Evolutionary conservation across 2,797 vertebrate species (phyloP).

Genomic region (Peromyscus melanophrys): DNA sequence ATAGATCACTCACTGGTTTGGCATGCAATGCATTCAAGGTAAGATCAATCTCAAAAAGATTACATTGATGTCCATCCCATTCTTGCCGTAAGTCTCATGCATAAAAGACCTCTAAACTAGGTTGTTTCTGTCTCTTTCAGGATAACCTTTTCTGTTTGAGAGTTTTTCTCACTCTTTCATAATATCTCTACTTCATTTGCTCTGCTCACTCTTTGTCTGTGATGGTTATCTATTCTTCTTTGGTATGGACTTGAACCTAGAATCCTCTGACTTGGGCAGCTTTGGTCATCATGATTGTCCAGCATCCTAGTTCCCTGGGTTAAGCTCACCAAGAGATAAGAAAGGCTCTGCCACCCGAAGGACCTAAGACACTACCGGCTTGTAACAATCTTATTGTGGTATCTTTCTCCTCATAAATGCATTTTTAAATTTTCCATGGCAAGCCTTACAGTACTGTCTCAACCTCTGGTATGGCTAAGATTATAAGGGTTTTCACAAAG

Average conservation of each 20-base stretch:
- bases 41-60: neutral
- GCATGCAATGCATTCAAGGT: neutral
- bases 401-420: slow-evolving; percentile 45
- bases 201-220: neutral
- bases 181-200: neutral
- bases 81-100: neutral
- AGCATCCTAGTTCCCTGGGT: neutral
- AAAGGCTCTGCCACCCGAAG: neutral
- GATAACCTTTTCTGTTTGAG: neutral
- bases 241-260: neutral
- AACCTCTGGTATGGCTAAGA: neutral
- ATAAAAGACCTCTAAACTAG: neutral
- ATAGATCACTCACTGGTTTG: neutral
- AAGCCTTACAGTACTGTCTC: neutral
- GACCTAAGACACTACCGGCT: neutral
- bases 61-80: neutral
- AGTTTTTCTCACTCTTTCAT: neutral
- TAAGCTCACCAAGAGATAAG: neutral
- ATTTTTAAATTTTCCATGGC: slow-evolving; percentile 71
- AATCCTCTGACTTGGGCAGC: neutral
- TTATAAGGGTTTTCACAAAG: neutral
- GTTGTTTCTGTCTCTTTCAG: neutral
- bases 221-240: neutral
- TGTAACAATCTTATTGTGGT: neutral
- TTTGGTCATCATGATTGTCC: neutral